Conservation (phyloP, 2,888 invertebrate genomes). For the Gymnocheta viridis region DNA sequence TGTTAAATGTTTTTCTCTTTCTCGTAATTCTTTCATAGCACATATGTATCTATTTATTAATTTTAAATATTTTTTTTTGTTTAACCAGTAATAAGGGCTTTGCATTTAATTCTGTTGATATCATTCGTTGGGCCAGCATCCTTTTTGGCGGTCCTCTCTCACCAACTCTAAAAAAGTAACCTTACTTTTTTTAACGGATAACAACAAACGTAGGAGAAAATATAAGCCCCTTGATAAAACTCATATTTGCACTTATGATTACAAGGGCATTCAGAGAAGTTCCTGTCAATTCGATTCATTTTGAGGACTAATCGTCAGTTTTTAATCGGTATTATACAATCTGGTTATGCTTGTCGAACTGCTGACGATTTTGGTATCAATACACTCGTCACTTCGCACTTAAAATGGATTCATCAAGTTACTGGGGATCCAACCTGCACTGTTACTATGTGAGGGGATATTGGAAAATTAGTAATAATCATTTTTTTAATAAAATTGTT, state of each 20-base stretch:
- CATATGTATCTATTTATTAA: too few species aligned
- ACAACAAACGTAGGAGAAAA: slow-evolving; percentile 71
- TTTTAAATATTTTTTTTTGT: background rate
- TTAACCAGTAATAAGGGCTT: slow-evolving; percentile 68
- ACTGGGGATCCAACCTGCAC: slow-evolving; percentile 71
- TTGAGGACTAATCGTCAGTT: slow-evolving; percentile 80
- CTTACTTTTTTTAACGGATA: slow-evolving; percentile 78
- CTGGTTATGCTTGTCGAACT: slow-evolving; percentile 83
- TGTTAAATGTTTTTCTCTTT: too few species aligned
- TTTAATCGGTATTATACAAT: slow-evolving; percentile 83
- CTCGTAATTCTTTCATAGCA: background rate
- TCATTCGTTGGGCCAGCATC: slow-evolving; percentile 83
- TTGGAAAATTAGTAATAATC: too few species aligned
- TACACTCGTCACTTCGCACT: slow-evolving; percentile 83
- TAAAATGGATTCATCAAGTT: slow-evolving; percentile 83
- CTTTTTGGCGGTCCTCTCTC: slow-evolving; percentile 83
- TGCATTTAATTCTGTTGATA: slow-evolving; percentile 71
- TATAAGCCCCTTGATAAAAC: slow-evolving; percentile 58
- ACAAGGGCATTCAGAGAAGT: slow-evolving; percentile 77
- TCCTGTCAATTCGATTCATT: slow-evolving; percentile 83
- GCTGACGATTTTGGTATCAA: slow-evolving; percentile 82
- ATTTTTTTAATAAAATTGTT: too few species aligned
- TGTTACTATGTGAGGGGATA: background rate
- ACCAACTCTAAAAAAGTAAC: slow-evolving; percentile 81
- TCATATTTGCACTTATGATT: slow-evolving; percentile 77